Conservation (phyloP, 64 coral and sea anemone genomes). For the Catalaphyllia jardinei region DNA sequence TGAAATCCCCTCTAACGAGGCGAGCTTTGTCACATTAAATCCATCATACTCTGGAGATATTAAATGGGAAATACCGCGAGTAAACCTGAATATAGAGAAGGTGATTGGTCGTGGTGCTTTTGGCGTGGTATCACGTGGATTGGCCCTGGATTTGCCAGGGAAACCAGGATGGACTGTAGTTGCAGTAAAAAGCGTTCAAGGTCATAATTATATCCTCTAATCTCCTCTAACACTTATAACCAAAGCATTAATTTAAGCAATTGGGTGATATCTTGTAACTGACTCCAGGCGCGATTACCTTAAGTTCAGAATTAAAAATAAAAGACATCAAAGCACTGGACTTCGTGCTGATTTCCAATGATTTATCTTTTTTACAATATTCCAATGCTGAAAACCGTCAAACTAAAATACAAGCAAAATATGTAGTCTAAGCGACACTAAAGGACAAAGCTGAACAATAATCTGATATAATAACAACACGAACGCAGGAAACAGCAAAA, state of each 20-base stretch:
- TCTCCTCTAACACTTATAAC: not conserved
- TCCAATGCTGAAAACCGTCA: too few species aligned
- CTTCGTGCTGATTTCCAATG: too few species aligned
- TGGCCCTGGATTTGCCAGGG: conserved; percentile 45
- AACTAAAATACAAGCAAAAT: too few species aligned
- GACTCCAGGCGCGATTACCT: too few species aligned
- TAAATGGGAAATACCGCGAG: conserved; percentile 39
- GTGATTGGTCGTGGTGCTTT: conserved; percentile 69
- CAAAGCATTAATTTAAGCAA: not conserved
- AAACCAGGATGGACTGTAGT: conserved; percentile 57
- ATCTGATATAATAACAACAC: too few species aligned
- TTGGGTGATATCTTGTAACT: not conserved
- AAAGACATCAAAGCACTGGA: too few species aligned
- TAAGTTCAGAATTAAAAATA: too few species aligned
- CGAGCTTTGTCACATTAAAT: conserved; percentile 12
- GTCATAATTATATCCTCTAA: too few species aligned
- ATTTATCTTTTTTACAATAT: too few species aligned
- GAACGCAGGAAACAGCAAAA: too few species aligned
- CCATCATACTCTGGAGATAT: not conserved
- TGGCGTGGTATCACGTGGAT: conserved; percentile 62
- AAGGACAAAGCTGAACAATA: too few species aligned
- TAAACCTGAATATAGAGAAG: conserved; percentile 56
- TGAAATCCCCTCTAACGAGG: not conserved
- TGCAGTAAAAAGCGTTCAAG: conserved; percentile 58
- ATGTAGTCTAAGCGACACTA: too few species aligned